Percentiles rank a stretch among this genome's conserved stretches.
These are phyloP conservation scores for Neuroterus valhalla DNA, from an alignment of 1,140 invertebrate genomes.

Conservation along the genomic window DNA sequence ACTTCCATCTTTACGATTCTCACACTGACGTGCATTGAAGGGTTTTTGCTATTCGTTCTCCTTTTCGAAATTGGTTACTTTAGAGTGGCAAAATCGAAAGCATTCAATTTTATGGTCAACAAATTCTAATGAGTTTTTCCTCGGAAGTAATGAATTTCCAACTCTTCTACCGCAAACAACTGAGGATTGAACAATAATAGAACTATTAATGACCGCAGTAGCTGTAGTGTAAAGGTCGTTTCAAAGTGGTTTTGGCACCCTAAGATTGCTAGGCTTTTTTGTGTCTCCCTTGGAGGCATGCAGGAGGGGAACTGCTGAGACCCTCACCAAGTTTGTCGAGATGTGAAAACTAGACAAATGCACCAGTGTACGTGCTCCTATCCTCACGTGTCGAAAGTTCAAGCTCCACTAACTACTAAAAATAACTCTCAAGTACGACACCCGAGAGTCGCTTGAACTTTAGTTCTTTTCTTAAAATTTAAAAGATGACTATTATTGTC, in stretches of 20 bases:
- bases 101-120: too few species aligned
- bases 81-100: background rate
- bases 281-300: background rate
- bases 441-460: slow-evolving; percentile 3
- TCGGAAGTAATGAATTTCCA: too few species aligned
- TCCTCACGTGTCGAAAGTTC: slow-evolving; percentile 4
- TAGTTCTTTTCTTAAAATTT: background rate
- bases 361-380: background rate
- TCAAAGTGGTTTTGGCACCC: background rate
- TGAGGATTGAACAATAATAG: too few species aligned
- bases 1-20: background rate
- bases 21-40: background rate
- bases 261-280: background rate
- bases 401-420: background rate
- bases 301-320: background rate
- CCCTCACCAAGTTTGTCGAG: background rate
- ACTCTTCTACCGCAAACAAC: too few species aligned
- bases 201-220: too few species aligned
- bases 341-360: background rate
- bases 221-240: background rate
- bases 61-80: background rate
- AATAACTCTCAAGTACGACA: slow-evolving; percentile 12
- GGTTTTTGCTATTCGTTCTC: background rate
- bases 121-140: too few species aligned
- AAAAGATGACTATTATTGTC: background rate